phyloP scores from a whole-genome alignment of 2,888 invertebrate genomes.

The Ochropleura leucogaster region DNA sequence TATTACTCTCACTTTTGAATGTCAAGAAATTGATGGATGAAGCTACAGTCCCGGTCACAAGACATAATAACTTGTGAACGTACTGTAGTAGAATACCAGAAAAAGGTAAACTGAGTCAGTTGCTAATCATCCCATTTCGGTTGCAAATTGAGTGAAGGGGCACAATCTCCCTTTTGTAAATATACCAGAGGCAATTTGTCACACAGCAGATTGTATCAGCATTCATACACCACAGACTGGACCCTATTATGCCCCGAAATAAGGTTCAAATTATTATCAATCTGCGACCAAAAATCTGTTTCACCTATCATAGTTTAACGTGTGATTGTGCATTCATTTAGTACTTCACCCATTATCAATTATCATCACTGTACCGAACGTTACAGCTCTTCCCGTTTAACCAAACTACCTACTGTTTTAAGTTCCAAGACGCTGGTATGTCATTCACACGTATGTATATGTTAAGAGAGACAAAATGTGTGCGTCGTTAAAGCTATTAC shows the following conservation, averaged over 20 bases:
- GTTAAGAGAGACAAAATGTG: conserved; percentile 46
- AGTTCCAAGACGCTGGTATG: conserved; percentile 53
- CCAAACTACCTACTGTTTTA: conserved; percentile 31
- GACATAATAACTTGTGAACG: too few relatives aligned
- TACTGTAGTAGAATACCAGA: not conserved
- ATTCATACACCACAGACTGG: not conserved
- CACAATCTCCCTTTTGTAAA: conserved; percentile 8
- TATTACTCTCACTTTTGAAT: too few relatives aligned
- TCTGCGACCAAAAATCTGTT: not conserved
- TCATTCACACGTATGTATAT: conserved; percentile 59
- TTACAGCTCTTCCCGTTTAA: conserved; percentile 28
- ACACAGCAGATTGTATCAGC: conserved; percentile 2
- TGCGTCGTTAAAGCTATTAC: conserved; percentile 63
- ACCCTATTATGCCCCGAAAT: conserved; percentile 1
- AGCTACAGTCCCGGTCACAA: too few relatives aligned
- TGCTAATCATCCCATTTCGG: conserved; percentile 3
- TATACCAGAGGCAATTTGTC: conserved; percentile 12
- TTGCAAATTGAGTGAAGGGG: conserved; percentile 12
- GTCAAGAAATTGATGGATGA: too few relatives aligned
- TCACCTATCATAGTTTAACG: not conserved
- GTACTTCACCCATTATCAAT: conserved; percentile 34
- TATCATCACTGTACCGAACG: conserved; percentile 35
- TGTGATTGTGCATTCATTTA: conserved; percentile 14
- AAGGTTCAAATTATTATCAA: conserved; percentile 12
- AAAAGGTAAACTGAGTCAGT: not conserved